Base-by-base conservation (phyloP, 1,140 invertebrate genomes). In the Lordiphosa clarofinis region DNA sequence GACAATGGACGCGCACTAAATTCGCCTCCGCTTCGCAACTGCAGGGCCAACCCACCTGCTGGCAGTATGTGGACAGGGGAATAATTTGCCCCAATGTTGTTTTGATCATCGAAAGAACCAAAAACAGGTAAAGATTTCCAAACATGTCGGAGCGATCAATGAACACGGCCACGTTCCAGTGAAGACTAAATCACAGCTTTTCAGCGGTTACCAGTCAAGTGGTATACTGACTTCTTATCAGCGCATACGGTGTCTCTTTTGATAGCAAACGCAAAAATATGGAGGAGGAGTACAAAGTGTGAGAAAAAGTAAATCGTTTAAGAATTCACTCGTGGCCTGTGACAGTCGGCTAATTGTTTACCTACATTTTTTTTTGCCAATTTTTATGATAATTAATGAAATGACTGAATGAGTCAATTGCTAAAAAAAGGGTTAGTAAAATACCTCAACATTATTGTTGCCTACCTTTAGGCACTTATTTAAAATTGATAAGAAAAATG, bases 21-120 rank as follows among this genome's bases (percentile, higher is more conserved):
- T 82, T 84, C 4, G 59, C 69, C 12, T 84, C 73, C 8, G 78
- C 63, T n/a, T 68, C 50, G 2, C 78, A 82, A 7, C 10, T 84
- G 50, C 76, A 82, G n/a, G 24, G 46, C 0, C 33, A 39, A 3
- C 56, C 38, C 4, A 47, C 43, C 2, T 50, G 49, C 33, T 73
- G 35, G 24, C 76, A 82, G 31, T 84, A 82, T 8, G 61, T 84
- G 12, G 42, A 42, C 24, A 82, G 53, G 10, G 76, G 76, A 28
- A 82, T 69, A 43, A 82, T 82, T 38, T 84, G 76, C 11, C 54
- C 46, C 37, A 8, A 4, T 5, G 31, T 12, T 7, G 28, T 31
- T 31, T 2, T 8, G 28, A 8, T 8, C 1, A 31, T 8, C 1
- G 8, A 8, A 31, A 31, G 7, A 8, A 31, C 28, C 7, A 31